Base-by-base conservation (phyloP, 2,113 vertebrate genomes). In the Tapirus terrestris region DNA sequence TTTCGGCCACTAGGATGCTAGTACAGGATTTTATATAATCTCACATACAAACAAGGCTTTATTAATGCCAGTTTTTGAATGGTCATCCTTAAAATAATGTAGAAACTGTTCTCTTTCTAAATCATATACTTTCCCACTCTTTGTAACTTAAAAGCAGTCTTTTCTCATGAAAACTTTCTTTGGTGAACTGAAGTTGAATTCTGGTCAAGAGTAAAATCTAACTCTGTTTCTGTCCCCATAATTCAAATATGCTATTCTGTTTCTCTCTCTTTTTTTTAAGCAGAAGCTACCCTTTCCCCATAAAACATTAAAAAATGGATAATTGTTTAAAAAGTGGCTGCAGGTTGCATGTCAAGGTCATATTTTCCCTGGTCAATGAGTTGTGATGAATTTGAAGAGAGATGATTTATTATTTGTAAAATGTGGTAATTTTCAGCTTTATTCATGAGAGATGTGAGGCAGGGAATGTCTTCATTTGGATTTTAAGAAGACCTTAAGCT, bases 151-250 rank as follows among this genome's bases (percentile, higher is more conserved):
- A 97, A 96, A 96, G 83, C 48, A 53, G 58, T 95, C 73, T 95
- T 96, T 93, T 86, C 96, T 93, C 79, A 92, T 80, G 70, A 96
- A 96, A 96, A 97, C n/a, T 94, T 96, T 84, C 75, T 96, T 97
- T 89, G 92, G 92, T 89, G 63, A 98, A 93, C 77, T 92, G 70
- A 97, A 97, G 93, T 96, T 95, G 79, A 93, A 96, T 92, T 93
- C 58, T 96, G 76, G 53, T 92, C 61, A 97, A 88, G 89, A 95
- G 82, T 72, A 95, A 97, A 89, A 97, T 82, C 65, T 96, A 97
- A 89, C 81, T 93, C 56, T 92, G 27, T 92, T 98, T 94, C 88
- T 89, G 51, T 90, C 70, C 31, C 82, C 45, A 33, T 70, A 92
- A 97, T 93, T 91, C 86, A 90, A 80, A 93, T 95, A 77, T 84